Evolutionary conservation across 2,888 invertebrate species (phyloP).

Genomic region (Ormyrus nitidulus): DNA sequence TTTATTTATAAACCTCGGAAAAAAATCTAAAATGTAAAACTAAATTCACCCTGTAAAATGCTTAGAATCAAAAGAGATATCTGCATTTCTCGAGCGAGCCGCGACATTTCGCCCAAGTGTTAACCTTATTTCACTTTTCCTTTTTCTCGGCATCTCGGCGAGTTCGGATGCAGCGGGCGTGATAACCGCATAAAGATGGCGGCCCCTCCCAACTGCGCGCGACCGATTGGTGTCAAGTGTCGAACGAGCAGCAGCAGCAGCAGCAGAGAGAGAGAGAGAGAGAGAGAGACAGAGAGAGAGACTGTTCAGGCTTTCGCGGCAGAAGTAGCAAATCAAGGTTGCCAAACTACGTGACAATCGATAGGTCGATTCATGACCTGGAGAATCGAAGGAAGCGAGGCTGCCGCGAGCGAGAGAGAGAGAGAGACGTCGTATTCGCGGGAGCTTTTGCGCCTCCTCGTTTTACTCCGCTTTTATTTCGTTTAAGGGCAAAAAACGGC

Average conservation of each 20-base stretch:
- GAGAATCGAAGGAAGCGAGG: not conserved
- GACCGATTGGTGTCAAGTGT: slow-evolving; percentile 45
- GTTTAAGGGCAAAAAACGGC: not conserved
- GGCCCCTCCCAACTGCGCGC: slow-evolving; percentile 7
- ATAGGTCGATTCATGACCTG: slow-evolving; percentile 32
- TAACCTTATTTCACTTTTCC: not conserved
- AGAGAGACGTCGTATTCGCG: not conserved
- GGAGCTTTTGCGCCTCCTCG: not conserved
- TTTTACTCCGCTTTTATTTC: not conserved
- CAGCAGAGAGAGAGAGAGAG: slow-evolving; percentile 13
- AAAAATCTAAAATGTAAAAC: too few species aligned
- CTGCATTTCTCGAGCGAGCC: too few species aligned
- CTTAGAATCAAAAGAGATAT: too few species aligned
- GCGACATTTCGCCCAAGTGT: too few species aligned
- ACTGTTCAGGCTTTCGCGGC: slow-evolving; percentile 43
- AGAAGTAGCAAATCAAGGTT: slow-evolving; percentile 44
- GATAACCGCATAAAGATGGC: slow-evolving; percentile 57
- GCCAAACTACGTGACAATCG: slow-evolving; percentile 45
- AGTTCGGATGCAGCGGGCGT: slow-evolving; percentile 29
- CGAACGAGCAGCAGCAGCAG: slow-evolving; percentile 24
- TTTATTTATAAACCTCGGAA: too few species aligned
- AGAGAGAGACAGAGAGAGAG: slow-evolving; percentile 10
- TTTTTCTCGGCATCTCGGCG: not conserved
- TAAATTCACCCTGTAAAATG: too few species aligned
- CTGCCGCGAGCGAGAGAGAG: not conserved